Conservation (phyloP, 2,888 invertebrate genomes). For the Blastobasis adustella region DNA sequence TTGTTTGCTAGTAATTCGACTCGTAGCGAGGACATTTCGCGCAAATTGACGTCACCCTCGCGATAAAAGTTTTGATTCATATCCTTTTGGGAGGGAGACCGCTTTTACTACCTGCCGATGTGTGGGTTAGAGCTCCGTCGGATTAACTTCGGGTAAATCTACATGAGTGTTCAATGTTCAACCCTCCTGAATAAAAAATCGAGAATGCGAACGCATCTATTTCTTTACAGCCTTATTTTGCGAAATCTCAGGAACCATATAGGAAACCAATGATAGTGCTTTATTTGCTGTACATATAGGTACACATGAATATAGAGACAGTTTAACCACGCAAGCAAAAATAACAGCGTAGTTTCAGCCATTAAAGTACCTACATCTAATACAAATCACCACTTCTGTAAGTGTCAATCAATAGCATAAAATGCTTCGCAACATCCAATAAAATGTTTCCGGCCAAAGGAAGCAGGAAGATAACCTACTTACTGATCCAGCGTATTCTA, state of each 20-base stretch:
- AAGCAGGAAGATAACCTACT: constrained; percentile 72
- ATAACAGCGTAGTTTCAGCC: too few species aligned
- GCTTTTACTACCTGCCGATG: constrained; percentile 6
- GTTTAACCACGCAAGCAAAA: too few species aligned
- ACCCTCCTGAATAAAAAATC: too few species aligned
- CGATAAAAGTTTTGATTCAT: constrained; percentile 58
- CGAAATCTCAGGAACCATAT: not conserved
- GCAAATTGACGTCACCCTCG: constrained; percentile 58
- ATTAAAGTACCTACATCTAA: too few species aligned
- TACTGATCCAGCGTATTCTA: constrained; percentile 73
- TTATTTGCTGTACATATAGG: constrained; percentile 1
- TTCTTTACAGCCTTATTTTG: not conserved
- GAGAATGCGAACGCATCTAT: too few species aligned
- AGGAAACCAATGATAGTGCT: too few species aligned
- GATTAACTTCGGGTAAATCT: not conserved
- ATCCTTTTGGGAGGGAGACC: constrained; percentile 22
- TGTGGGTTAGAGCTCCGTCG: too few species aligned
- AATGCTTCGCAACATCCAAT: constrained; percentile 54
- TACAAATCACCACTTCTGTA: not conserved
- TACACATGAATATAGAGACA: too few species aligned
- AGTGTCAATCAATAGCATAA: constrained; percentile 19
- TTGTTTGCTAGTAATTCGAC: constrained; percentile 60
- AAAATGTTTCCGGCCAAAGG: constrained; percentile 66
- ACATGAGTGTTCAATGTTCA: too few species aligned
- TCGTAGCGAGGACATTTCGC: constrained; percentile 44